Percentiles rank a stretch among this genome's conserved stretches.
Conservation (phyloP, 2,797 vertebrate genomes). For the Setipinna tenuifilis region DNA sequence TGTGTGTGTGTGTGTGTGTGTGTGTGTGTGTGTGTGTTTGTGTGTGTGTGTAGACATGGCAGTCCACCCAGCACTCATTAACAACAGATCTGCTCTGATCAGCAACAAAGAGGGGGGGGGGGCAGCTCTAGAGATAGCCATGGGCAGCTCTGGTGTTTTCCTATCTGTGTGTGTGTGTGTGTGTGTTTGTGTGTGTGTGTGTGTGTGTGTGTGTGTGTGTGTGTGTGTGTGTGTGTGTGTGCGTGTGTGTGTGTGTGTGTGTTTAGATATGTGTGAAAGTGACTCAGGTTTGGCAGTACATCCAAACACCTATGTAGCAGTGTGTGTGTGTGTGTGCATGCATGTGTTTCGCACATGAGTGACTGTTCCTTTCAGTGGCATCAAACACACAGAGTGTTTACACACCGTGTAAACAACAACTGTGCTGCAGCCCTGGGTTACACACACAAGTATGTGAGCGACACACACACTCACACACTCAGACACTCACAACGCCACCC, state of each 20-base stretch:
- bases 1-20: not conserved
- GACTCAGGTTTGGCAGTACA: not conserved
- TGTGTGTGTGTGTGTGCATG: not conserved
- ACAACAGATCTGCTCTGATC: conserved; percentile 5
- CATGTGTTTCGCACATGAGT: not conserved
- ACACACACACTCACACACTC: no score
- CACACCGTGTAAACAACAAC: not conserved
- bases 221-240: not conserved
- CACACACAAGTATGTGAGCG: not conserved
- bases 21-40: conserved; percentile 4
- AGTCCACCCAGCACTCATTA: not conserved
- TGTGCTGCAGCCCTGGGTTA: not conserved
- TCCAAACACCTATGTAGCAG: not conserved
- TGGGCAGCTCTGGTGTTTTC: not conserved
- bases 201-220: not conserved
- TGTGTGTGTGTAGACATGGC: not conserved
- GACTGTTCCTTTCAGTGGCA: not conserved
- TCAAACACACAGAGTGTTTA: not conserved
- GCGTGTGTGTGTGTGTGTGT: not conserved
- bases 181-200: conserved; percentile 1
- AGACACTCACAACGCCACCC: not conserved
- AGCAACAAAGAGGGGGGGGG: not conserved
- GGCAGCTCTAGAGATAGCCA: not conserved
- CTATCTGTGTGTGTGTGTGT: conserved; percentile 10
- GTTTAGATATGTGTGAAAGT: not conserved